Conservation (phyloP, 2,113 vertebrate genomes). For the Pangasianodon gigas region DNA sequence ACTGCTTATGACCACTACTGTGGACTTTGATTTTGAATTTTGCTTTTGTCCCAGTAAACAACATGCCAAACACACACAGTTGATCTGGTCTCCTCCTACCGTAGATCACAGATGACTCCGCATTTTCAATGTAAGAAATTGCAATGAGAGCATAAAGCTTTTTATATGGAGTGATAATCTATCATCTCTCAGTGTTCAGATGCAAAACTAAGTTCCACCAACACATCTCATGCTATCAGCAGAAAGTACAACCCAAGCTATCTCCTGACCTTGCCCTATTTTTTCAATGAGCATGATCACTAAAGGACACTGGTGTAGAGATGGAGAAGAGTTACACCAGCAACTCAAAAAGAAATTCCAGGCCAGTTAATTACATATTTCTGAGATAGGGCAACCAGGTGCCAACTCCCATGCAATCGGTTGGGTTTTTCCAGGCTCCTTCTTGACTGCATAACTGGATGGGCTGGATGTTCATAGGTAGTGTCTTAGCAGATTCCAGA, state of each 20-base stretch:
- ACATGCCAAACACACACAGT: neutral
- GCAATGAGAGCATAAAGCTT: neutral
- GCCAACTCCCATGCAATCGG: neutral
- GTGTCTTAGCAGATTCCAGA: conserved; percentile 27
- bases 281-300: neutral
- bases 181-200: no score
- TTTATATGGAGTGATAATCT: neutral
- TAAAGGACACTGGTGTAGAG: neutral
- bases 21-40: neutral
- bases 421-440: neutral
- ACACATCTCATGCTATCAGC: neutral
- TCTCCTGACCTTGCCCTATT: neutral
- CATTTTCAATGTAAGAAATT: neutral
- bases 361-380: neutral
- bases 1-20: neutral
- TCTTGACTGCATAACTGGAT: neutral
- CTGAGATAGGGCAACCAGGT: neutral
- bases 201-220: neutral
- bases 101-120: neutral
- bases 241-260: neutral
- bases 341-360: neutral
- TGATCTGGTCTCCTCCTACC: neutral
- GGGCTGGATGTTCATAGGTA: neutral
- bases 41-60: neutral
- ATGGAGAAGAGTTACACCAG: neutral